phyloP scores from a whole-genome alignment of 2,113 vertebrate species.

The Barbus barbus region DNA sequence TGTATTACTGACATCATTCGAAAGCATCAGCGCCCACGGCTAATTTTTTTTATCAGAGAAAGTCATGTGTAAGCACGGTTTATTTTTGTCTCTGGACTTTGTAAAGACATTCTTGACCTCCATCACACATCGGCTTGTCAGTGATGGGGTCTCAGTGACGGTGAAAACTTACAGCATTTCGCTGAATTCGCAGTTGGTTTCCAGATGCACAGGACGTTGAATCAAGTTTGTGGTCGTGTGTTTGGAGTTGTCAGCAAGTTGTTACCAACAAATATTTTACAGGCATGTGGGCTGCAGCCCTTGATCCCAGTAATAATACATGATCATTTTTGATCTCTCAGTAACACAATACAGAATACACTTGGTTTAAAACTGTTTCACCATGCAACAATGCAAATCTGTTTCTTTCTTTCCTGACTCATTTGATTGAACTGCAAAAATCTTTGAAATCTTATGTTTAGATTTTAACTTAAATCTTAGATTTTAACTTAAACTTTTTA shows the following conservation, averaged over 20 bases:
- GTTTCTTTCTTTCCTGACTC: neutral
- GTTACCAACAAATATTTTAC: constrained; percentile 5
- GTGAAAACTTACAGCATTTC: neutral
- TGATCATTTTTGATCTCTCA: neutral
- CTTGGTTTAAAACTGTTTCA: neutral
- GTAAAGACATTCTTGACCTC: neutral
- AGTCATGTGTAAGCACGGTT: neutral
- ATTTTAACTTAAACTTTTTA: too few relatives aligned
- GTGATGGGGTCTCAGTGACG: neutral
- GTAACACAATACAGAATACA: neutral
- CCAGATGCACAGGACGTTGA: constrained; percentile 1
- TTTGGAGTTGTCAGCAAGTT: neutral
- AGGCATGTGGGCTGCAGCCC: neutral
- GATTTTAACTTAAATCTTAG: too few relatives aligned
- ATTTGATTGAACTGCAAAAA: too few relatives aligned
- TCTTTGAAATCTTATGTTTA: too few relatives aligned
- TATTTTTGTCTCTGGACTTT: neutral
- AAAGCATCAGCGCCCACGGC: neutral
- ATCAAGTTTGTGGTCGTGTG: neutral
- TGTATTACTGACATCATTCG: neutral
- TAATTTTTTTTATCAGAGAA: neutral
- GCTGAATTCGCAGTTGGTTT: constrained; percentile 8
- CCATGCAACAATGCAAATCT: neutral
- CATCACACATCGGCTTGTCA: neutral
- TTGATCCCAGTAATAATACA: constrained; percentile 1